Base-by-base conservation (phyloP, 2,888 invertebrate species). In the Caenorhabditis parvicauda region DNA sequence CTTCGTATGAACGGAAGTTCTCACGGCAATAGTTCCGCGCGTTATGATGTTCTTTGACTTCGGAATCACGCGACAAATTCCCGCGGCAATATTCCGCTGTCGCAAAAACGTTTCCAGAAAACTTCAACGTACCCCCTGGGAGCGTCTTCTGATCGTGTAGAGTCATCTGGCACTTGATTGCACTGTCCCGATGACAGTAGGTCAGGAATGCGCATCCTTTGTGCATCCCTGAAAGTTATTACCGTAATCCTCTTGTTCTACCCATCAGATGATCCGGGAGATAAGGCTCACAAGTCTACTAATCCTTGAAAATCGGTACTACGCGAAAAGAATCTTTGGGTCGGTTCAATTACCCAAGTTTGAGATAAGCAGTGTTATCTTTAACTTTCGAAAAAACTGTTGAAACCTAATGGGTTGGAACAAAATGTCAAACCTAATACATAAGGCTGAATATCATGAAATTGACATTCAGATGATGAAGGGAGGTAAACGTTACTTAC, bases 181-280 rank as follows among this genome's bases (percentile, higher is more conserved):
- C 92, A 86, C 91, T 92, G 85, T 94, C 94, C 83, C 92, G 89
- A 84, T 88, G 90, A 87, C 92, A 93, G 87, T 93, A 95, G 82
- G 95, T 95, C 85, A 96, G 88, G 87, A 95, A 95, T 84, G 94
- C 94, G 87, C 94, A 95, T 90, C 91, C 92, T 88, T 92, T 92
- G 84, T 92, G 92, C 88, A 92, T 90, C 68, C 92, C 92, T 70
- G 53, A 25, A 60, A 17, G 28, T 19, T n/a, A 9, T 41, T n/a
- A 7, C 35, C 35, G 9, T 32, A 12, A 12, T 32, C n/a, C 35
- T n/a, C 35, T 12, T 32, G 35, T 32, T 12, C 35, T n/a, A 9
- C 35, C 35, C 35, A 9, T n/a, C 35, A 9, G 9, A 12, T 32
- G 9, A 12, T n/a, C 35, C 35, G n/a, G n/a, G n/a, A 32, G n/a